Conservation (phyloP, 1,140 invertebrate species). For the Papilio glaucus region DNA sequence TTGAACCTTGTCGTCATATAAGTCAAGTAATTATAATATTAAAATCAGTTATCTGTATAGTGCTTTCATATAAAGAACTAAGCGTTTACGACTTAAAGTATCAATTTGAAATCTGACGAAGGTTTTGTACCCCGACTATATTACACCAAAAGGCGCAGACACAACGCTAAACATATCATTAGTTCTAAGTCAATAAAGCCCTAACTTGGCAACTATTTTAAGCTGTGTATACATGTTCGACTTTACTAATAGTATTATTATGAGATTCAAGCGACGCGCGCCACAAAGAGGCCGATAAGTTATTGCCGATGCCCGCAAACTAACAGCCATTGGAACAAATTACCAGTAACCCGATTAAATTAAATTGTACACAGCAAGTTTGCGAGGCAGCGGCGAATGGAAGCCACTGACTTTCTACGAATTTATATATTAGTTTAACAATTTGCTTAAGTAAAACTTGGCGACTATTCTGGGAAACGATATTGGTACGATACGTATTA, state of each 20-base stretch:
- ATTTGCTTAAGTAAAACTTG: constrained; percentile 48
- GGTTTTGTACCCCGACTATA: too few relatives aligned
- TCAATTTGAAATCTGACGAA: too few relatives aligned
- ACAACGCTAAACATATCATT: too few relatives aligned
- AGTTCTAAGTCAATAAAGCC: constrained; percentile 6
- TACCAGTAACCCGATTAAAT: constrained; percentile 54
- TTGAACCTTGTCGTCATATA: too few relatives aligned
- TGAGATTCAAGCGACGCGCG: constrained; percentile 35
- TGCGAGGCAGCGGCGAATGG: constrained; percentile 38
- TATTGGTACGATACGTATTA: constrained; percentile 36
- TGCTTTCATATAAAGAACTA: too few relatives aligned
- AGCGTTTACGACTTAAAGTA: too few relatives aligned
- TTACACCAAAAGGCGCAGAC: too few relatives aligned
- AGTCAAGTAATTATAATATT: too few relatives aligned
- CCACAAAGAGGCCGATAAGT: constrained; percentile 45
- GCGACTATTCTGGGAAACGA: constrained; percentile 40
- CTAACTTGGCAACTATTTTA: not conserved
- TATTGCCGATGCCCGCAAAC: constrained; percentile 43
- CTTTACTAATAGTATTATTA: constrained; percentile 44
- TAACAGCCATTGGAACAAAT: constrained; percentile 52
- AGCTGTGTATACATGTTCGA: too few relatives aligned
- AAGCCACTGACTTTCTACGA: constrained; percentile 55
- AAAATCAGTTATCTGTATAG: too few relatives aligned
- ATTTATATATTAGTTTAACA: constrained; percentile 61
- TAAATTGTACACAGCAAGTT: constrained; percentile 53